These are phyloP conservation scores for Mylabris phalerata DNA, from an alignment of 1,140 invertebrate species.

Conservation along the genomic window DNA sequence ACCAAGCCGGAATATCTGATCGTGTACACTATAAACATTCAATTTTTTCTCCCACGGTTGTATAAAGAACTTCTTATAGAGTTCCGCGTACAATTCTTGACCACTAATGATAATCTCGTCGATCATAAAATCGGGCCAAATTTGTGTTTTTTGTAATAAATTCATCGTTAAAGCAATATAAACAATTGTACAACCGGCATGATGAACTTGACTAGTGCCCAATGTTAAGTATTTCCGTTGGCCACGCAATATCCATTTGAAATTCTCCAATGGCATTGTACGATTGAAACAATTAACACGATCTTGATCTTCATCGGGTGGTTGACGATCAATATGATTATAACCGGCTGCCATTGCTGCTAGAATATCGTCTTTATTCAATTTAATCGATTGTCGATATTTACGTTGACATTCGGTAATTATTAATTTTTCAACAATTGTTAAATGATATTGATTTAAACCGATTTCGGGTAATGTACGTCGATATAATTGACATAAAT, in stretches of 20 bases:
- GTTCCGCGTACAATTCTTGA: constrained; percentile 18
- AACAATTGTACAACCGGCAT: constrained; percentile 40
- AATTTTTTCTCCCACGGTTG: constrained; percentile 44
- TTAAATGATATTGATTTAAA: constrained; percentile 32
- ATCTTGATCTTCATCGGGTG: constrained; percentile 9
- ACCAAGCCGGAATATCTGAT: constrained; percentile 38
- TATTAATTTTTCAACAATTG: constrained; percentile 27
- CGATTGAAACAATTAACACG: constrained; percentile 29
- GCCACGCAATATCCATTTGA: constrained; percentile 31
- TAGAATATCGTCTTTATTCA: too few relatives aligned
- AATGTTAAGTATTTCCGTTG: too few relatives aligned
- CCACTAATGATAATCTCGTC: constrained; percentile 41
- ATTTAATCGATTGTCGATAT: not conserved
- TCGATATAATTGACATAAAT: constrained; percentile 36
- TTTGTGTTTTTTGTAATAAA: constrained; percentile 37
- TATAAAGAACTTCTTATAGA: constrained; percentile 38
- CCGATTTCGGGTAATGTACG: constrained; percentile 32
- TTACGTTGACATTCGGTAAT: constrained; percentile 1
- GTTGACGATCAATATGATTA: not conserved
- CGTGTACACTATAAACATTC: constrained; percentile 33
- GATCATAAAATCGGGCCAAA: constrained; percentile 44
- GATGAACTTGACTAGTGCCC: constrained; percentile 27
- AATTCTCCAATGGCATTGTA: constrained; percentile 24
- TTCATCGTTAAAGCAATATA: constrained; percentile 42
- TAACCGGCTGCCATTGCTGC: too few relatives aligned